These are phyloP conservation scores for Natrix natrix DNA, from an alignment of 2,797 vertebrate genomes.

Conservation along the genomic window DNA sequence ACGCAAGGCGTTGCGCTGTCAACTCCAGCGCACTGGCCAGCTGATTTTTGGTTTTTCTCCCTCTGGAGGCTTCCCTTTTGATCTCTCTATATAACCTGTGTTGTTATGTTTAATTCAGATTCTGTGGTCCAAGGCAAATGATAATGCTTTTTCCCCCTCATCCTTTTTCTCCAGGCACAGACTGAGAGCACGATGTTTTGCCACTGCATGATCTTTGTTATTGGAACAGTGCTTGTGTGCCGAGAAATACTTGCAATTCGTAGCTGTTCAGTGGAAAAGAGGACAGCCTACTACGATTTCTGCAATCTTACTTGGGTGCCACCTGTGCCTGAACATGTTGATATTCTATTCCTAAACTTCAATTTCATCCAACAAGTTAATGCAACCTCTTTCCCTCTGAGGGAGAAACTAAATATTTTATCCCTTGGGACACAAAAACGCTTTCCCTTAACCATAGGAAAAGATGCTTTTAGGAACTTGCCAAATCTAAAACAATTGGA, in stretches of 20 bases:
- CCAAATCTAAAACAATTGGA: constrained; percentile 73
- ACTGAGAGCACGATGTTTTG: constrained; percentile 56
- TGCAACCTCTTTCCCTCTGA: constrained; percentile 68
- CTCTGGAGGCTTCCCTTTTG: too few species aligned
- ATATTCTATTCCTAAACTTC: constrained; percentile 67
- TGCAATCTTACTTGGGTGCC: constrained; percentile 73
- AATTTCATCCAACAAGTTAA: constrained; percentile 78
- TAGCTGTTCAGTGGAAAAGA: constrained; percentile 61
- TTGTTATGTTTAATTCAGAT: background rate
- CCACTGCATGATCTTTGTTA: constrained; percentile 57
- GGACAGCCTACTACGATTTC: constrained; percentile 48
- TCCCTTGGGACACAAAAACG: constrained; percentile 68
- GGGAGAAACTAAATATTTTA: constrained; percentile 68
- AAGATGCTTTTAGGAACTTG: constrained; percentile 78
- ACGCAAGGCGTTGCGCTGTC: too few species aligned
- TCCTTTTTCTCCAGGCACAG: background rate
- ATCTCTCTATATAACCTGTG: background rate
- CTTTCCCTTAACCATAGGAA: constrained; percentile 66
- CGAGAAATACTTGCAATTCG: constrained; percentile 7
- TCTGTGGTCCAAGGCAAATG: background rate
- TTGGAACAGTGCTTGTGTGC: constrained; percentile 60
- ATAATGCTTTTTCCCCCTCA: background rate
- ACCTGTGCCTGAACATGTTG: constrained; percentile 68
- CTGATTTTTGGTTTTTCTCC: background rate
- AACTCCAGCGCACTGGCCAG: too few species aligned